Conservation (phyloP, 2,113 vertebrate species). For the Salvelinus namaycush region DNA sequence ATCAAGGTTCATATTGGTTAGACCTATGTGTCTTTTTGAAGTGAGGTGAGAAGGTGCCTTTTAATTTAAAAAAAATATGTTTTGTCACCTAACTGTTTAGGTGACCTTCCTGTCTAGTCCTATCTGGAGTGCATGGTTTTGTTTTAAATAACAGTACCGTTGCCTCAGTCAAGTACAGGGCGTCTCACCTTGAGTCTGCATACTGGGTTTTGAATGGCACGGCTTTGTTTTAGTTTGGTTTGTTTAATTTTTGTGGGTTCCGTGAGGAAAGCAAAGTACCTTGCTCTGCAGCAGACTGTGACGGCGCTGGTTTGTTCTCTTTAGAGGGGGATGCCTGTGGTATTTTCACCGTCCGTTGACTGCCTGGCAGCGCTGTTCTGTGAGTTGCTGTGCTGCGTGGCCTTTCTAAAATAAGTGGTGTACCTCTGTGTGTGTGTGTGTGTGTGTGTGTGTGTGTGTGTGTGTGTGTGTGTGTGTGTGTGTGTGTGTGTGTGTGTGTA, state of each 20-base stretch:
- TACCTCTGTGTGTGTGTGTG: too few relatives aligned
- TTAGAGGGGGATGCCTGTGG: conserved; percentile 63
- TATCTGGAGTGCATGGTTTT: conserved; percentile 56
- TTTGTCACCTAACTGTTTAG: conserved; percentile 51
- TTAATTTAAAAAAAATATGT: neutral
- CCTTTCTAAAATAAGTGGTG: conserved; percentile 56
- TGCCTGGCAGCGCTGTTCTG: conserved; percentile 8
- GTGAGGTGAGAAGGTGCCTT: neutral
- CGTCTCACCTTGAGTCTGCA: conserved; percentile 71
- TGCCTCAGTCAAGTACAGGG: conserved; percentile 56
- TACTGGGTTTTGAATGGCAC: conserved; percentile 70
- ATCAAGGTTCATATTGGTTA: too few relatives aligned
- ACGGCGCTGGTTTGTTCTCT: conserved; percentile 56
- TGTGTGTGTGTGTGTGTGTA: neutral
- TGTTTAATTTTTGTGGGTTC: conserved; percentile 53
- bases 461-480: too few relatives aligned
- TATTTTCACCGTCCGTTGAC: conserved; percentile 40
- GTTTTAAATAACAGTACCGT: conserved; percentile 59
- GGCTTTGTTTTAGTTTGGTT: conserved; percentile 65
- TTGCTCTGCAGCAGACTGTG: conserved; percentile 63
- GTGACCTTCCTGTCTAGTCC: conserved; percentile 62
- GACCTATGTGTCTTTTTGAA: too few relatives aligned
- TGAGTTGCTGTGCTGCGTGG: conserved; percentile 40
- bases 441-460: too few relatives aligned
- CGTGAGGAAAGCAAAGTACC: conserved; percentile 63